These are phyloP conservation scores for Tylochromis polylepis DNA, from an alignment of 2,113 vertebrate species.

Conservation along the genomic window DNA sequence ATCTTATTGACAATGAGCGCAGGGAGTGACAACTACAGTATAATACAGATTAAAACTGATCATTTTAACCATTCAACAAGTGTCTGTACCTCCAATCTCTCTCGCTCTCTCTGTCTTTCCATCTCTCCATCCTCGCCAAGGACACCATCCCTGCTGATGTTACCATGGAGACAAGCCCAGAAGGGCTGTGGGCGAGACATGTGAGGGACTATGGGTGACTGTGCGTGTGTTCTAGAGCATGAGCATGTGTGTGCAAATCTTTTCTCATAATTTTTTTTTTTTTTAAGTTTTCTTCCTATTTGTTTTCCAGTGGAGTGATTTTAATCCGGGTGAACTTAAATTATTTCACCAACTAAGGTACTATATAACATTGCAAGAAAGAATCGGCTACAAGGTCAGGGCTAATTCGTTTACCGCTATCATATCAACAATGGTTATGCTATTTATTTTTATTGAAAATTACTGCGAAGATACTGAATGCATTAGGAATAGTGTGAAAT, in stretches of 20 bases:
- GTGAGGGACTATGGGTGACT: constrained; percentile 62
- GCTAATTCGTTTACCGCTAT: neutral
- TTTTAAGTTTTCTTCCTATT: neutral
- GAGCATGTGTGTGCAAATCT: constrained; percentile 20
- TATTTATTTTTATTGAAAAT: neutral
- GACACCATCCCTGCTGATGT: constrained; percentile 69
- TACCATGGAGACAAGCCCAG: constrained; percentile 71
- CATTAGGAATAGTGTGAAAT: neutral
- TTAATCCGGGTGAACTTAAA: neutral
- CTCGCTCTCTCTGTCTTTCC: neutral
- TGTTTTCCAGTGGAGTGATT: neutral
- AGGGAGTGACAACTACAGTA: neutral
- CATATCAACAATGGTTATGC: neutral
- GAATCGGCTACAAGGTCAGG: neutral
- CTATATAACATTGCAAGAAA: neutral
- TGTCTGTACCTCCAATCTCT: constrained; percentile 18
- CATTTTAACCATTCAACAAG: constrained; percentile 64
- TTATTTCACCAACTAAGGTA: neutral
- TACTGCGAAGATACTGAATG: neutral
- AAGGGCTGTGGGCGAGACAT: constrained; percentile 70
- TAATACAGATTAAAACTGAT: constrained; percentile 36
- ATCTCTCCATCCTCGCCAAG: constrained; percentile 63
- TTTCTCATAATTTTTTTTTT: neutral
- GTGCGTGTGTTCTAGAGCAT: neutral
- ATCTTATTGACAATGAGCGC: neutral